A percentile compares a stretch with the other conserved stretches of the same genome.
Evolutionary conservation across 2,113 vertebrate genomes (phyloP).

Genomic region (Sander lucioperca): DNA sequence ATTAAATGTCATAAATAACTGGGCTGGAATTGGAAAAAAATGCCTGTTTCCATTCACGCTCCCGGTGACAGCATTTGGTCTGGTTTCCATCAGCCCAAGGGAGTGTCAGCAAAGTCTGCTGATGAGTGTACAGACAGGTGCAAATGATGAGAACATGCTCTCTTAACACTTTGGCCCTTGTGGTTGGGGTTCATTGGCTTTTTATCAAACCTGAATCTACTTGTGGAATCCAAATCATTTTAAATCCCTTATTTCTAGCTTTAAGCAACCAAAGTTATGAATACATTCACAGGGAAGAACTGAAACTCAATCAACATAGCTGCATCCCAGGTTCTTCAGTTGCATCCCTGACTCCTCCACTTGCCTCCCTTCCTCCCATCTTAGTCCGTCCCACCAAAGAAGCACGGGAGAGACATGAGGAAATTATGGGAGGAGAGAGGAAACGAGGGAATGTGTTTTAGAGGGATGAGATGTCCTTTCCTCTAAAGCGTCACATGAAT

Average conservation of each 20-base stretch:
- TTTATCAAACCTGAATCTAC: not conserved
- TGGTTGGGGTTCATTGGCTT: not conserved
- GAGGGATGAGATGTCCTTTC: no score
- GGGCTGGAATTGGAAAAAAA: constrained; percentile 7
- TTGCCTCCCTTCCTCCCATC: no score
- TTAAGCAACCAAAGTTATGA: not conserved
- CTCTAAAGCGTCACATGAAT: no score
- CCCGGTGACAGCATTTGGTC: constrained; percentile 31
- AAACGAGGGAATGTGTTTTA: no score
- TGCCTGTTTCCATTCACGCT: constrained; percentile 23
- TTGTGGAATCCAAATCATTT: not conserved
- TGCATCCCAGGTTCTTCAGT: no score
- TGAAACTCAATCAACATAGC: not conserved
- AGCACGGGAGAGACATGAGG: no score
- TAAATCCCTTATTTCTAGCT: not conserved
- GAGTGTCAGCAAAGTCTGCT: not conserved
- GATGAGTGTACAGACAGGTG: constrained; percentile 46
- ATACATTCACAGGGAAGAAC: not conserved
- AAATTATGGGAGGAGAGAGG: no score
- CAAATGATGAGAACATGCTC: constrained; percentile 5
- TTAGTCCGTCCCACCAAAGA: no score
- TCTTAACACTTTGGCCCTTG: not conserved
- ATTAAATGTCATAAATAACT: constrained; percentile 49
- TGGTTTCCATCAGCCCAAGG: constrained; percentile 51
- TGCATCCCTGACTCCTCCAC: no score